Evolutionary conservation across 1,140 invertebrate genomes (phyloP).

Genomic region (Aphis craccivora): DNA sequence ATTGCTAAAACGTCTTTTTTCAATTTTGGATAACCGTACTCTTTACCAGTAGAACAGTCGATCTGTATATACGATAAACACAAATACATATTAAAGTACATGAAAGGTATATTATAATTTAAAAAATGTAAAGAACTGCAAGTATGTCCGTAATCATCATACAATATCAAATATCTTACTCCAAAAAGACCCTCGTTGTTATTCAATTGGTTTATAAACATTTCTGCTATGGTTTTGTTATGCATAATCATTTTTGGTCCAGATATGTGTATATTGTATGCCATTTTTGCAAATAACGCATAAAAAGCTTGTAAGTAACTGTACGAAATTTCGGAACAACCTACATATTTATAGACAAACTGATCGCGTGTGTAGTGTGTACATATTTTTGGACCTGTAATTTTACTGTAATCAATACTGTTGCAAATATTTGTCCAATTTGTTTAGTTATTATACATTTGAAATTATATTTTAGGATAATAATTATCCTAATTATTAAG

Average conservation of each 20-base stretch:
- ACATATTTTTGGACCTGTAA: background rate
- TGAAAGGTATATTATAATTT: background rate
- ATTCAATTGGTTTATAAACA: background rate
- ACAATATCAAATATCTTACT: background rate
- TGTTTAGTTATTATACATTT: background rate
- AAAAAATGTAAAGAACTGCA: background rate
- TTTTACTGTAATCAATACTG: background rate
- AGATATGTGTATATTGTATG: background rate
- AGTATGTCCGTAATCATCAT: background rate
- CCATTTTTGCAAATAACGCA: background rate
- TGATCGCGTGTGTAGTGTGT: conserved; percentile 1
- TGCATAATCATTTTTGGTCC: background rate
- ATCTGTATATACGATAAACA: background rate
- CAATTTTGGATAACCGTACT: background rate
- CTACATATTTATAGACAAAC: background rate
- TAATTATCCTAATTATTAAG: background rate
- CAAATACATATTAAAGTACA: background rate
- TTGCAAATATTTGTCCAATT: background rate
- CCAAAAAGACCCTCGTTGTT: background rate
- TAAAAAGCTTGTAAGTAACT: background rate
- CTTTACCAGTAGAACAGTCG: background rate
- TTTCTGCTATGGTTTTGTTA: background rate
- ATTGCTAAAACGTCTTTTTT: conserved; percentile 16
- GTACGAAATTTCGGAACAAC: no score
- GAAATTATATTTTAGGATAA: background rate